These are phyloP conservation scores for Balaeniceps rex DNA, from an alignment of 2,113 vertebrate genomes.

Conservation along the genomic window DNA sequence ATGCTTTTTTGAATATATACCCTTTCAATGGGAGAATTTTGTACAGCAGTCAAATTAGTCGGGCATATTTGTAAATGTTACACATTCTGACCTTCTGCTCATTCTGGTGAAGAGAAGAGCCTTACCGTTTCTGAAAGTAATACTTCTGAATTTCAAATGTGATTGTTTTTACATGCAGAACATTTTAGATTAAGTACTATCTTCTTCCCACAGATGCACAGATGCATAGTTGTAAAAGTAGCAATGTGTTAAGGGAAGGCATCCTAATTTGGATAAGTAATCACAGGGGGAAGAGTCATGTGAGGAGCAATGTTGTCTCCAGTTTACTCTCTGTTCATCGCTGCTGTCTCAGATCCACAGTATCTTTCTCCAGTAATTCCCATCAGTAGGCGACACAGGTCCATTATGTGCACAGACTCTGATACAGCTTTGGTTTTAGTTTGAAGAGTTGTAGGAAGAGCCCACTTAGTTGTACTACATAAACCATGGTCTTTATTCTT, in stretches of 20 bases:
- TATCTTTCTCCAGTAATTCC: neutral
- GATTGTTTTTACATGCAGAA: neutral
- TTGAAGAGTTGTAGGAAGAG: neutral
- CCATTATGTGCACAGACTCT: neutral
- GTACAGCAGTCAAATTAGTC: neutral
- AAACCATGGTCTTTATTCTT: neutral
- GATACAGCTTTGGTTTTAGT: neutral
- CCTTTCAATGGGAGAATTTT: neutral
- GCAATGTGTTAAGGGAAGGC: constrained; percentile 4
- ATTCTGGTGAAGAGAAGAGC: neutral
- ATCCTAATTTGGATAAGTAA: constrained; percentile 34
- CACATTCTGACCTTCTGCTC: neutral
- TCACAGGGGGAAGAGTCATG: neutral
- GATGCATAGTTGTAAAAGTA: constrained; percentile 3
- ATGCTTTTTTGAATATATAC: neutral
- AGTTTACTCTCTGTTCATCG: neutral
- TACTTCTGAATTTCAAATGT: neutral
- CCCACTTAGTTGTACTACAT: neutral
- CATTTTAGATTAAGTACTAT: neutral
- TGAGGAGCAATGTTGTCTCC: neutral
- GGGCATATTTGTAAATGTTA: neutral
- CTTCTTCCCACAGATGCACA: constrained; percentile 4
- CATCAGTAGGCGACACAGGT: neutral
- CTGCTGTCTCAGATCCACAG: neutral
- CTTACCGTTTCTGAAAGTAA: neutral